phyloP scores from a whole-genome alignment of 2,797 vertebrate species.

The Cossypha polioptera region DNA sequence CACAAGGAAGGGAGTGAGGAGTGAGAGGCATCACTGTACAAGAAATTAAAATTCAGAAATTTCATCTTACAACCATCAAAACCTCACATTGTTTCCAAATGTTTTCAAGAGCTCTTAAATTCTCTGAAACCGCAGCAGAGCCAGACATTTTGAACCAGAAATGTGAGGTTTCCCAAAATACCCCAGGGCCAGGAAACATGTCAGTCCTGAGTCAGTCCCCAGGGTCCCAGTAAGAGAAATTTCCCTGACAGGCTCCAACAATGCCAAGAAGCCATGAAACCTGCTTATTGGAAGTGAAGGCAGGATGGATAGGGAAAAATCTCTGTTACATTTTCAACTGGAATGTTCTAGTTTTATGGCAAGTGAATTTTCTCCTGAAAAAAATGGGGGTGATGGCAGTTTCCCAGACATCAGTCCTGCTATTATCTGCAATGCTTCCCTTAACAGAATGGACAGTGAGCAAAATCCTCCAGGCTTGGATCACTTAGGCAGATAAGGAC shows the following conservation, averaged over 20 bases:
- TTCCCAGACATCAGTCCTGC: neutral
- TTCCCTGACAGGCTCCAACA: neutral
- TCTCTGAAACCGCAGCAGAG: neutral
- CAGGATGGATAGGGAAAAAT: neutral
- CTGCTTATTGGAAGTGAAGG: neutral
- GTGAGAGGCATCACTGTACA: neutral
- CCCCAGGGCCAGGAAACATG: neutral
- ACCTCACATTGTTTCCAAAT: neutral
- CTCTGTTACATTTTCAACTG: neutral
- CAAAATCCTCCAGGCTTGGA: slow-evolving; percentile 1
- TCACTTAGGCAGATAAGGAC: neutral
- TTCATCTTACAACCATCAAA: neutral
- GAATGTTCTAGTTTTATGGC: neutral
- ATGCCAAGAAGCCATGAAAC: neutral
- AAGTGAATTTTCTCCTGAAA: neutral
- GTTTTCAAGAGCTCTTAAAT: neutral
- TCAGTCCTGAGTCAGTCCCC: neutral
- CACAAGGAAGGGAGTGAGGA: neutral
- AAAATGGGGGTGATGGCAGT: neutral
- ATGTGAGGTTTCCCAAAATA: neutral
- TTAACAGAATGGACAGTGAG: neutral
- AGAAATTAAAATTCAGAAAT: neutral
- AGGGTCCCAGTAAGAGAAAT: neutral
- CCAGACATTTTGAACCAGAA: neutral
- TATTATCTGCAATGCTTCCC: neutral